Percentiles rank a stretch among this genome's conserved stretches.
Evolutionary conservation across 2,113 vertebrate genomes (phyloP).

Genomic region (Spea multiplicata): DNA sequence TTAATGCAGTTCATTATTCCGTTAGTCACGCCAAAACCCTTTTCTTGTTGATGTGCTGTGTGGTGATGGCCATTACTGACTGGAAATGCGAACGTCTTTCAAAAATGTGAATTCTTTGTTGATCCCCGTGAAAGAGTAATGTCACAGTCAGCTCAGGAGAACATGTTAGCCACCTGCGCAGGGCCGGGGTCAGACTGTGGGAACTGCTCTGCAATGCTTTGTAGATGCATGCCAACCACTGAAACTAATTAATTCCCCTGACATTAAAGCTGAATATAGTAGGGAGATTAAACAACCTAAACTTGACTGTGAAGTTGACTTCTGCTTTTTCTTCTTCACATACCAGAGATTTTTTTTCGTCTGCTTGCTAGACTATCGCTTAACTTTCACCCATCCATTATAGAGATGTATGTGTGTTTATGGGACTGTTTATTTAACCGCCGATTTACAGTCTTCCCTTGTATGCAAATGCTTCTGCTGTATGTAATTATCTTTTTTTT

Average conservation of each 20-base stretch:
- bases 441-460: too few relatives aligned
- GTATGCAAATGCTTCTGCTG: too few relatives aligned
- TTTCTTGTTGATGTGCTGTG: constrained; percentile 18
- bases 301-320: background rate
- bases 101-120: constrained; percentile 32
- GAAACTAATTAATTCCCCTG: constrained; percentile 25
- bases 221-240: background rate
- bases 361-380: background rate
- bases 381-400: background rate
- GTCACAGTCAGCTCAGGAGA: constrained; percentile 25
- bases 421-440: too few relatives aligned
- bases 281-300: background rate
- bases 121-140: constrained; percentile 31
- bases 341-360: background rate
- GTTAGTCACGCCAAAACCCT: constrained; percentile 6
- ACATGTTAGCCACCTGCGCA: constrained; percentile 30
- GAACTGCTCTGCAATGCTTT: background rate
- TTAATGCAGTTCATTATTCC: constrained; percentile 23
- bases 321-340: background rate
- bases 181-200: background rate
- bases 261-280: constrained; percentile 7
- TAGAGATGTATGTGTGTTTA: background rate
- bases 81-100: constrained; percentile 9
- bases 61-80: constrained; percentile 30
- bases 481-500: too few relatives aligned